Base-by-base conservation (phyloP, 2,888 invertebrate genomes). In the Danaus chrysippus region DNA sequence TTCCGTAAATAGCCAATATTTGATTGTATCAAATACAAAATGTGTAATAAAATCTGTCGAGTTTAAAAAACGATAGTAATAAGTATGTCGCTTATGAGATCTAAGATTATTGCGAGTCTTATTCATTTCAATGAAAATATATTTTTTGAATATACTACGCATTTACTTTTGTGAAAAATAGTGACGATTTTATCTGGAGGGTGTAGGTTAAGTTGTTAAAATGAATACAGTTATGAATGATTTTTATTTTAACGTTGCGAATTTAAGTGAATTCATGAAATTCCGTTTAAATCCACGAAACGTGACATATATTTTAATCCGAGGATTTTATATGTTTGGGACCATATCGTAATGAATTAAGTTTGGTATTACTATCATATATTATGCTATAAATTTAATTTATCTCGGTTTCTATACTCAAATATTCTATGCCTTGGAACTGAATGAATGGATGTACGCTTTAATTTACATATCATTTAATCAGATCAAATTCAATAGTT, bases 261-360 rank as follows among this genome's bases (percentile, higher is more conserved):
- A 49, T 17, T 49, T 49, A 17, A 17, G 17, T 49, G 9, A 49
- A 49, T 49, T 49, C 10, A 15, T 17, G 17, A 49, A 49, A 49
- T 49, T 17, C 15, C 49, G 46, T n/a, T 46, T 10, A 49, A 17
- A 49, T 49, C 17, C 49, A 5, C 49, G 11, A 8, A 42, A 54
- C 63, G 63, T 63, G 59, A 57, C 63, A 46, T 15, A 57, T 63
- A 59, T 57, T 59, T 59, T 57, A 54, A 63, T 63, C 63, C 44
- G 23, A 54, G 59, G 59, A 59, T 59, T 59, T 59, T 54, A 58
- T 58, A 42, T 49, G 17, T 17, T 49, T 15, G 11, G 11, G 17
- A 10, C 49, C 49, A 17, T 17, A 17, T 49, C 49, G 49, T 49
- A 17, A 46, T 46, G 13, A 49, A 49, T 49, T 10, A 49, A 49